These are phyloP conservation scores for Pseudolaguvia tuberculata DNA, from an alignment of 2,113 vertebrate genomes.

Conservation along the genomic window DNA sequence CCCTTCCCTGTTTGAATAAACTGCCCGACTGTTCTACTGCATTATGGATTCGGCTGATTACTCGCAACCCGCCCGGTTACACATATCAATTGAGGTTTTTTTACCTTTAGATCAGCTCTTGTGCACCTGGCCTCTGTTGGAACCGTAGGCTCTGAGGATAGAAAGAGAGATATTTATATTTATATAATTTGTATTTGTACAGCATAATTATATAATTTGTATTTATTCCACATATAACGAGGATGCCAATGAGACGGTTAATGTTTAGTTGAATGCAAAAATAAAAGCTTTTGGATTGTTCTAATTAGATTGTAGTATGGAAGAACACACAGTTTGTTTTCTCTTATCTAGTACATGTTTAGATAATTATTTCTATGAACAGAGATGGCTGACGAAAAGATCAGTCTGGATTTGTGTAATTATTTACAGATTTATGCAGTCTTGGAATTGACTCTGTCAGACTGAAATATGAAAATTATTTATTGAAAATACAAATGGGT, in stretches of 20 bases:
- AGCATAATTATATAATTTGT: too few relatives aligned
- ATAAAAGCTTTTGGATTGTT: neutral
- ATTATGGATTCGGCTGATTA: too few relatives aligned
- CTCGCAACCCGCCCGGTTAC: too few relatives aligned
- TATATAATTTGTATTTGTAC: too few relatives aligned
- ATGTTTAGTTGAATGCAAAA: neutral
- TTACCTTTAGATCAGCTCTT: too few relatives aligned
- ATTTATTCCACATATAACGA: too few relatives aligned
- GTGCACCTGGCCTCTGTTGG: too few relatives aligned
- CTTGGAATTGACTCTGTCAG: neutral
- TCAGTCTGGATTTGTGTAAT: neutral
- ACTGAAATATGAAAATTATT: neutral
- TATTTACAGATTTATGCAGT: slow-evolving; percentile 1
- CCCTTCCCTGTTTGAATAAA: too few relatives aligned
- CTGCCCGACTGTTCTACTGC: too few relatives aligned
- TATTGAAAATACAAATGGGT: neutral
- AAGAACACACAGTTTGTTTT: neutral
- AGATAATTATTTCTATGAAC: neutral
- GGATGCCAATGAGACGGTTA: neutral
- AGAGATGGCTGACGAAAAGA: neutral
- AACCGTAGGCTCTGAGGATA: too few relatives aligned
- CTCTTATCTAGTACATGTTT: neutral
- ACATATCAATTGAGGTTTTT: too few relatives aligned
- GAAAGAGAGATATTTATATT: too few relatives aligned
- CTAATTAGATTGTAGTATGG: neutral